Evolutionary conservation across 2,113 vertebrate genomes (phyloP).

Genomic region (Rattus rattus): DNA sequence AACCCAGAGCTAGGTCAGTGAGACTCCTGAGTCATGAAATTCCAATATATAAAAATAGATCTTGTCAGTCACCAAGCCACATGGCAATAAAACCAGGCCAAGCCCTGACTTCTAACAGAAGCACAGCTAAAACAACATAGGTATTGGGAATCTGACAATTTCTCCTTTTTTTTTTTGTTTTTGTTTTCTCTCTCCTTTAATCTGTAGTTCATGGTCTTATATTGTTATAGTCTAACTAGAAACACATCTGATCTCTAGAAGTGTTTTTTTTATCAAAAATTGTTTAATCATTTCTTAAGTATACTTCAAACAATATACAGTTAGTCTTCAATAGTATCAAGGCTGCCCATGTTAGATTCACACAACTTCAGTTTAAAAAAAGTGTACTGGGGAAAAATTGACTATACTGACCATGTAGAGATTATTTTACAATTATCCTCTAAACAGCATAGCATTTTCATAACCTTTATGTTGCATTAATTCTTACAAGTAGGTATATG

Average conservation of each 20-base stretch:
- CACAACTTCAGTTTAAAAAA: neutral
- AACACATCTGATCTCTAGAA: neutral
- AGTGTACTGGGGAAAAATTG: neutral
- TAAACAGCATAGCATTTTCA: neutral
- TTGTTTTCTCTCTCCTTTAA: neutral
- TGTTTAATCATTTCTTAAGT: neutral
- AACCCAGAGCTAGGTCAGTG: neutral
- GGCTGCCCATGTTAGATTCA: neutral
- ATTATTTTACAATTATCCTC: neutral
- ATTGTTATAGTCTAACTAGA: neutral
- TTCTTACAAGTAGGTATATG: neutral
- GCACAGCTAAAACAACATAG: neutral
- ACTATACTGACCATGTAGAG: neutral
- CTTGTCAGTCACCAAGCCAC: neutral
- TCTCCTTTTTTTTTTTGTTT: neutral
- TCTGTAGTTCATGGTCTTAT: neutral
- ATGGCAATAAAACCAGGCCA: neutral
- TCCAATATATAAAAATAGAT: neutral
- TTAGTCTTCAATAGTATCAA: neutral
- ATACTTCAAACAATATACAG: neutral
- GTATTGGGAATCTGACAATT: conserved; percentile 6
- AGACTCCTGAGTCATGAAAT: conserved; percentile 3
- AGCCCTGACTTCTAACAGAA: neutral
- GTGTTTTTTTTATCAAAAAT: neutral
- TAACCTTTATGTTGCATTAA: neutral